Base-by-base conservation (phyloP, 2,797 vertebrate genomes). In the Falco rusticolus region DNA sequence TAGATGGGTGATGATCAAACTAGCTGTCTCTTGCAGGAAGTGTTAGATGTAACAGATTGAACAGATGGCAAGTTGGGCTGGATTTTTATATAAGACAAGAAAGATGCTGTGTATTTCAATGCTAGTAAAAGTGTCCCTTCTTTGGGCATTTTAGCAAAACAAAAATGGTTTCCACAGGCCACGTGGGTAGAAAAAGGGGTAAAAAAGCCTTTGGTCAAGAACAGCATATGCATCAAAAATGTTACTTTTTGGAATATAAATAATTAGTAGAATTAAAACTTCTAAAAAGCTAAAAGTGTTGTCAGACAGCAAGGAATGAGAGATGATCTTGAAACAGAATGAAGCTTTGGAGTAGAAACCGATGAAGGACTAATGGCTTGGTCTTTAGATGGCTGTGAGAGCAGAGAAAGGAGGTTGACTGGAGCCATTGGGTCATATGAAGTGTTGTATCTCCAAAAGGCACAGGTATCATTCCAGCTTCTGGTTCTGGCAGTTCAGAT, bases 161-260 rank as follows among this genome's bases (percentile, higher is more conserved):
- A 22, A 29, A 84, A 84, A 10, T 28, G 33, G 26, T 59, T 59
- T 89, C 26, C 0, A 1, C 5, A 14, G 54, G 29, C 48, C 45
- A 11, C 0, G 0, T 41, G 16, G 26, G 7, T 57, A 31, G 41
- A 33, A 74, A n/a, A 77, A 33, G 18, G 15, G 18, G 14, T 76
- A n/a, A 61, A 82, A 59, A 54, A 25, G 9, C 20, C 47, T 83
- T 54, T 65, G 76, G 16, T 3, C 34, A 53, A 74, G 51, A 88
- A 8, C 20, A 70, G 29, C 18, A 14, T 29, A 19, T 18, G 6
- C 29, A n/a, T 84, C 4, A 65, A 59, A 75, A 83, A 15, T 39
- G 10, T 50, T 87, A 3, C 37, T 31, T 65, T 74, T 57, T 33
- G 31, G 22, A 65, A 26, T 77, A 21, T 4, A 77, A 72, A 80